A percentile compares a stretch with the other conserved stretches of the same genome.
These are phyloP conservation scores for Gymnogyps californianus DNA, from an alignment of 2,113 vertebrate species.

Conservation along the genomic window DNA sequence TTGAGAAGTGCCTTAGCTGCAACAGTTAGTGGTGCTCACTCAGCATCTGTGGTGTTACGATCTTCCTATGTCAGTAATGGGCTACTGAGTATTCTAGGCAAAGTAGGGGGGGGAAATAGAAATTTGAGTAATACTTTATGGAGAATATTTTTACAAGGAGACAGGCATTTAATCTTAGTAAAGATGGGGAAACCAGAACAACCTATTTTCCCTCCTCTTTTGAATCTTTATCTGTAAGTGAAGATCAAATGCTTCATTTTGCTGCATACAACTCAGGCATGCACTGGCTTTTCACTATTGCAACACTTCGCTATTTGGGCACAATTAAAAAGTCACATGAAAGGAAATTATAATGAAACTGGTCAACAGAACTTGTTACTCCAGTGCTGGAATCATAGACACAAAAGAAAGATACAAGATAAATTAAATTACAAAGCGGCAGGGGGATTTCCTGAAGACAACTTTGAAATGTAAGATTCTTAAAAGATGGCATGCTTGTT, in stretches of 20 bases:
- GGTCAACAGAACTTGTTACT: constrained; percentile 2
- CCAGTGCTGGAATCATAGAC: background rate
- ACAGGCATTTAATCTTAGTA: background rate
- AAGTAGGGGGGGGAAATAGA: background rate
- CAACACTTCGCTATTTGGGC: background rate
- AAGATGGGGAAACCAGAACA: background rate
- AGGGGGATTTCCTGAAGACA: background rate
- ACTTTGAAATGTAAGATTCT: background rate
- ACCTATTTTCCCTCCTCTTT: background rate
- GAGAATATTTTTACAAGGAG: background rate
- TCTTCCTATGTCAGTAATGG: background rate
- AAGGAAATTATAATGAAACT: background rate
- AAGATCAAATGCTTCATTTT: background rate
- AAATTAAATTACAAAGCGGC: background rate
- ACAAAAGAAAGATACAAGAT: background rate
- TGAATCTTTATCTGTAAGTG: background rate
- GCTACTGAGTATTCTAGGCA: background rate
- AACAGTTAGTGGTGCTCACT: background rate
- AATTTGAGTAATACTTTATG: background rate
- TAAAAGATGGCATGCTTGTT: background rate
- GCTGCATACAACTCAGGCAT: background rate
- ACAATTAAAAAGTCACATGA: background rate
- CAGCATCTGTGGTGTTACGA: background rate
- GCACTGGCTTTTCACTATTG: background rate
- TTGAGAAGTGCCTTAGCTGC: background rate